phyloP scores from a whole-genome alignment of 2,797 vertebrate species.

The Poliocrania exsul region DNA sequence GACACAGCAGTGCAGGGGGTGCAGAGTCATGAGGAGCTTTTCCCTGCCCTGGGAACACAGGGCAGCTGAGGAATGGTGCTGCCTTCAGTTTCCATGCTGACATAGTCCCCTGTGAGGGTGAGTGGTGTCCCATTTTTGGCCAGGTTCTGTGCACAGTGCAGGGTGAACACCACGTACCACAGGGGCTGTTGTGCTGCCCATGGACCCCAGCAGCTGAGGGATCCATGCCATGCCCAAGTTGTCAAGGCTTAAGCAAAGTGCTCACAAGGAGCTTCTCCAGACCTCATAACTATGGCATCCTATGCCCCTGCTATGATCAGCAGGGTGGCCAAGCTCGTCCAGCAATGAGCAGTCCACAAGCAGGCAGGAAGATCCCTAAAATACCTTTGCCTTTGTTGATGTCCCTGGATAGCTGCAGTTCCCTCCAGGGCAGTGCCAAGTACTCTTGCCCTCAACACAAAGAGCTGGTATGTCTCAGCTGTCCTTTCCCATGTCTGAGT shows the following conservation, averaged over 20 bases:
- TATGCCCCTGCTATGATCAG: neutral
- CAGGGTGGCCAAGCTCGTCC: neutral
- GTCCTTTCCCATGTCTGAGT: conserved; percentile 9
- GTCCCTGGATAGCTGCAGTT: neutral
- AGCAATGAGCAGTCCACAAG: neutral
- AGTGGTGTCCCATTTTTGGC: neutral
- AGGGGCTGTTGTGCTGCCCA: neutral
- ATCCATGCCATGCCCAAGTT: neutral
- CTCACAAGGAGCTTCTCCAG: neutral
- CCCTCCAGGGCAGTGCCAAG: neutral
- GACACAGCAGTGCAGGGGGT: neutral
- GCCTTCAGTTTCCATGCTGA: neutral
- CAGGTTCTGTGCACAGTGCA: neutral
- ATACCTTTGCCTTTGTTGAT: neutral
- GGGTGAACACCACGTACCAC: rapidly evolving
- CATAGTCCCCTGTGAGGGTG: neutral
- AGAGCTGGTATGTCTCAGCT: neutral
- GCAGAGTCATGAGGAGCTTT: neutral
- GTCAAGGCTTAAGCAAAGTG: neutral
- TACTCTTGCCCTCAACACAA: neutral
- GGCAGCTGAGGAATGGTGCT: neutral
- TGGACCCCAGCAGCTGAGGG: neutral
- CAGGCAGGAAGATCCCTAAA: neutral
- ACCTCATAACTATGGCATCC: neutral
- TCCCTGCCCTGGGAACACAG: neutral